These are phyloP conservation scores for Pocota personata DNA, from an alignment of 2,888 invertebrate genomes.

Conservation along the genomic window DNA sequence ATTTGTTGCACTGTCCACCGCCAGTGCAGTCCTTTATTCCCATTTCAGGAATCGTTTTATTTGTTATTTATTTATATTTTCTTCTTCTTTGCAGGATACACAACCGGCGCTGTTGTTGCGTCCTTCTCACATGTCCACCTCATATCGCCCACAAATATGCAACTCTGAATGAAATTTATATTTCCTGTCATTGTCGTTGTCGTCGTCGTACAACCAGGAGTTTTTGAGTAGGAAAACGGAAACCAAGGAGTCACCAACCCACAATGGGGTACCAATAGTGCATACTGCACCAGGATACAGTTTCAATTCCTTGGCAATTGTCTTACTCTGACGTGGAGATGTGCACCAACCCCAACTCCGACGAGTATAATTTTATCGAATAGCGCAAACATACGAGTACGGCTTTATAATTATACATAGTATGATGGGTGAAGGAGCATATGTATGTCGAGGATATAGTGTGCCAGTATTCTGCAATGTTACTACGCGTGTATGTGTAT, in stretches of 20 bases:
- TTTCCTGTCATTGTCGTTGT: constrained; percentile 61
- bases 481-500: constrained; percentile 16
- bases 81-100: constrained; percentile 49
- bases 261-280: constrained; percentile 46
- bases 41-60: constrained; percentile 15
- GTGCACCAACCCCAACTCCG: constrained; percentile 18
- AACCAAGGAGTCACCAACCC: constrained; percentile 50
- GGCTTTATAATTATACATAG: constrained; percentile 41
- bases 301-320: constrained; percentile 54
- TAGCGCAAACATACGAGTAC: constrained; percentile 40
- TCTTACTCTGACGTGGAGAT: constrained; percentile 28
- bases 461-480: constrained; percentile 32
- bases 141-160: constrained; percentile 53
- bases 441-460: constrained; percentile 15
- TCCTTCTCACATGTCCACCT: constrained; percentile 29
- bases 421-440: constrained; percentile 40
- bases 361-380: constrained; percentile 52
- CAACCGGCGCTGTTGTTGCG: background rate
- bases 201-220: constrained; percentile 21
- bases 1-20: constrained; percentile 27
- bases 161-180: constrained; percentile 71
- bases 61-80: constrained; percentile 21
- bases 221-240: constrained; percentile 20
- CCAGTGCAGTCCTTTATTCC: constrained; percentile 12
- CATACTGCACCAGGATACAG: constrained; percentile 37